Percentiles rank a stretch among this genome's conserved stretches.
phyloP scores from a whole-genome alignment of 2,888 invertebrate species.

The Pachliopta kotzebuea region DNA sequence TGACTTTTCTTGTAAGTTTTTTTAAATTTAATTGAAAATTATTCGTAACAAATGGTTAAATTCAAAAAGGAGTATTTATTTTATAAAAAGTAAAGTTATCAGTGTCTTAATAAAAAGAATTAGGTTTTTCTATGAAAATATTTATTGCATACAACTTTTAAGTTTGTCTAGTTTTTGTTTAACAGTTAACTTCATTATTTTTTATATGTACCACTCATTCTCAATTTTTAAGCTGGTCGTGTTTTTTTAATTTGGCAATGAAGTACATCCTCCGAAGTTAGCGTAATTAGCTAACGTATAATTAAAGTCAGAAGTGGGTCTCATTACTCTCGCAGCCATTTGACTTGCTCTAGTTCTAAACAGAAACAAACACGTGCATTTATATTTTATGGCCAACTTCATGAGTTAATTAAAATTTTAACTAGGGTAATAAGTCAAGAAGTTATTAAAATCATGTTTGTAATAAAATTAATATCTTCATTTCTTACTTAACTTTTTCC shows the following conservation, averaged over 20 bases:
- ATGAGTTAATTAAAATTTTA: conserved; percentile 6
- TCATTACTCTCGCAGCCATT: conserved; percentile 18
- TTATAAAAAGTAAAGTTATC: not conserved
- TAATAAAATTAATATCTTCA: not conserved
- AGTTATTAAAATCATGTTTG: not conserved
- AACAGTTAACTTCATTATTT: too few relatives aligned
- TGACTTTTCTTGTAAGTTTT: conserved; percentile 30
- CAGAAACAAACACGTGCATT: conserved; percentile 9
- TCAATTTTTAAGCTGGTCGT: too few relatives aligned
- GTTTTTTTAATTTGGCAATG: conserved; percentile 31
- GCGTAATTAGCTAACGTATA: conserved; percentile 31
- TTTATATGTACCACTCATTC: too few relatives aligned
- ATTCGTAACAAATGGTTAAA: not conserved
- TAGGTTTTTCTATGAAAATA: too few relatives aligned
- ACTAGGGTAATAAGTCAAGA: not conserved
- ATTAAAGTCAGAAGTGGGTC: conserved; percentile 26
- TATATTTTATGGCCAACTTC: conserved; percentile 6
- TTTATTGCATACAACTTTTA: too few relatives aligned
- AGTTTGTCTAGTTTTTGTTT: too few relatives aligned
- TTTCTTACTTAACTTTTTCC: not conserved
- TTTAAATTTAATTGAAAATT: conserved; percentile 9
- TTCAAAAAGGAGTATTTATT: not conserved
- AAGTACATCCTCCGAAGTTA: conserved; percentile 33
- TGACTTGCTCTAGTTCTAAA: conserved; percentile 17
- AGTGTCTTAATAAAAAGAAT: too few relatives aligned